A percentile compares a stretch with the other conserved stretches of the same genome.
phyloP scores from a whole-genome alignment of 1,140 invertebrate species.

The Gonioctena quinquepunctata region DNA sequence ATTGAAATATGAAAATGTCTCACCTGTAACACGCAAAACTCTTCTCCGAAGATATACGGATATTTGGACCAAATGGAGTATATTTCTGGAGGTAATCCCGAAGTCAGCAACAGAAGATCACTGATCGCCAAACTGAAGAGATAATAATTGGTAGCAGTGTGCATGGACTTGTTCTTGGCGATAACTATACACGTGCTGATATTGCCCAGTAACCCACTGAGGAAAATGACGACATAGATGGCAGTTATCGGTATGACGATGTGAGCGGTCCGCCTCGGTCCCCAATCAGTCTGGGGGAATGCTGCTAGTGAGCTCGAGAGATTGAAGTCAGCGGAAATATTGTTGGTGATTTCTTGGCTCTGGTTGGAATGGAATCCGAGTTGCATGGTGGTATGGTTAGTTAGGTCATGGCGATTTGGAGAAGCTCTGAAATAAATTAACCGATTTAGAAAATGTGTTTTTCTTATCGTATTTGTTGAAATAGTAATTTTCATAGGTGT shows the following conservation, averaged over 20 bases:
- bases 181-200: constrained; percentile 80
- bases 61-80: constrained; percentile 66
- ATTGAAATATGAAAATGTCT: no score
- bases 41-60: constrained; percentile 14
- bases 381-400: neutral
- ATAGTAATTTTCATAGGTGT: no score
- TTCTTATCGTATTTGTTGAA: no score
- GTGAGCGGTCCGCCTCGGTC: constrained; percentile 57
- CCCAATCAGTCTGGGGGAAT: constrained; percentile 33
- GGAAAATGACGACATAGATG: constrained; percentile 70
- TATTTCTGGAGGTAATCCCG: constrained; percentile 69
- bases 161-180: constrained; percentile 73
- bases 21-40: constrained; percentile 12
- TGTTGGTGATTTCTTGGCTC: neutral
- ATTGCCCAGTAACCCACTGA: constrained; percentile 76
- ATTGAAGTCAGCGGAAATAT: neutral
- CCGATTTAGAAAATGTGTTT: no score
- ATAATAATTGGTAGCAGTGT: constrained; percentile 77
- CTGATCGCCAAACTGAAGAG: constrained; percentile 79
- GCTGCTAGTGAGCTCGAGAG: neutral
- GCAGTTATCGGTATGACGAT: constrained; percentile 65
- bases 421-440: neutral
- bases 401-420: neutral
- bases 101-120: constrained; percentile 74
- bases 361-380: neutral